A percentile compares a stretch with the other conserved stretches of the same genome.
Conservation (phyloP, 2,113 vertebrate genomes). For the Turnix velox region DNA sequence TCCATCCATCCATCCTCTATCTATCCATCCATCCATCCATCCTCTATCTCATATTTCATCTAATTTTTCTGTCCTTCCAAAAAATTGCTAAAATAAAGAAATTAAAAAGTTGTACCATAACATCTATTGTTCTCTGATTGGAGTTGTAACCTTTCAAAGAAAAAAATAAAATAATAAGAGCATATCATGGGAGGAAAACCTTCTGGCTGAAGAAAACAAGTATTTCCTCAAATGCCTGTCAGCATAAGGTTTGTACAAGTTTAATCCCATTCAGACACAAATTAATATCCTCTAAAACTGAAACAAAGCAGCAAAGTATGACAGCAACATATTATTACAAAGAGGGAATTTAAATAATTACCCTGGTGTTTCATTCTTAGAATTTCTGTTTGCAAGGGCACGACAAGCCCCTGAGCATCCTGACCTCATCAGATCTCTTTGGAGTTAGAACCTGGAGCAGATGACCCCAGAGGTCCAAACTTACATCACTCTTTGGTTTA, state of each 20-base stretch:
- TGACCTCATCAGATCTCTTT: background rate
- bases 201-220: background rate
- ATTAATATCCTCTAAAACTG: conserved; percentile 4
- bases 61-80: background rate
- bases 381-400: background rate
- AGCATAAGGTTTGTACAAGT: background rate
- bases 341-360: background rate
- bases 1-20: no score
- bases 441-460: background rate
- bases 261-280: conserved; percentile 16
- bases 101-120: background rate
- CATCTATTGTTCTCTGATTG: accelerated
- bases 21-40: no score
- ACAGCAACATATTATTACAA: background rate
- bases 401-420: background rate
- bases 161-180: background rate
- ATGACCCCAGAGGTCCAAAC: background rate
- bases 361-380: background rate
- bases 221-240: background rate
- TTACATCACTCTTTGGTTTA: background rate
- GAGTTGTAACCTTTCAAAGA: background rate
- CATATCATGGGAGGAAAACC: background rate
- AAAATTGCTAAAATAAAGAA: background rate
- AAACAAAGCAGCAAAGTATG: background rate
- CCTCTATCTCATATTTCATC: no score